These are phyloP conservation scores for Ursus arctos DNA, from an alignment of 2,113 vertebrate genomes.

Conservation along the genomic window DNA sequence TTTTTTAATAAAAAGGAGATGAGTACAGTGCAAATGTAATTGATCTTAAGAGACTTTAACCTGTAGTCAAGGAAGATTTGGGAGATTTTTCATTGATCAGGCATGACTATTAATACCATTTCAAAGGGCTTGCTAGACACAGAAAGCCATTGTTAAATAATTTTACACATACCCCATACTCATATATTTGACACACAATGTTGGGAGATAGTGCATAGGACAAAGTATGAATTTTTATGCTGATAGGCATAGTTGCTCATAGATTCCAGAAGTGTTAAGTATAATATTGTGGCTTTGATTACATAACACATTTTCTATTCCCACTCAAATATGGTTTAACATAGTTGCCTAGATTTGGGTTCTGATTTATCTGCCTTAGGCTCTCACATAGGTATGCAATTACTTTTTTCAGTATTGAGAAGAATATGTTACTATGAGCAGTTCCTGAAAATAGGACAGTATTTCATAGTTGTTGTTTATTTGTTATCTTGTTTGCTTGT, in stretches of 20 bases:
- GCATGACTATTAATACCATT: slow-evolving; percentile 15
- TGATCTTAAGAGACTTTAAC: slow-evolving; percentile 46
- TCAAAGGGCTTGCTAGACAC: background rate
- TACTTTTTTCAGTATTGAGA: slow-evolving; percentile 12
- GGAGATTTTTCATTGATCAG: background rate
- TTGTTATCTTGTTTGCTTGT: slow-evolving; percentile 47
- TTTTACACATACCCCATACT: background rate
- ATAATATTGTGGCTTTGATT: slow-evolving; percentile 12
- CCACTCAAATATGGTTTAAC: background rate
- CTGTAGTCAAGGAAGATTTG: background rate
- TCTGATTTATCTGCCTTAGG: background rate
- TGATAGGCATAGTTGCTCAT: background rate
- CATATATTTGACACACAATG: slow-evolving; percentile 20
- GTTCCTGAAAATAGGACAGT: background rate
- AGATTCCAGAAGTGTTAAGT: background rate
- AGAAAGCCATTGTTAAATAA: slow-evolving; percentile 21
- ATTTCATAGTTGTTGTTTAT: slow-evolving; percentile 52
- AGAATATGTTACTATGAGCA: background rate
- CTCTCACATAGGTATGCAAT: background rate
- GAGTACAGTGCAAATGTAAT: background rate
- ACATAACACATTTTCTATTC: background rate
- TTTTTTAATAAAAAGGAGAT: background rate
- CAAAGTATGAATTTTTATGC: background rate
- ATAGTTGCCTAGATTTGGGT: slow-evolving; percentile 12
- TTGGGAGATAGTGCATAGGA: background rate